Conservation (phyloP, 1,140 invertebrate species). For the Microplitis demolitor region DNA sequence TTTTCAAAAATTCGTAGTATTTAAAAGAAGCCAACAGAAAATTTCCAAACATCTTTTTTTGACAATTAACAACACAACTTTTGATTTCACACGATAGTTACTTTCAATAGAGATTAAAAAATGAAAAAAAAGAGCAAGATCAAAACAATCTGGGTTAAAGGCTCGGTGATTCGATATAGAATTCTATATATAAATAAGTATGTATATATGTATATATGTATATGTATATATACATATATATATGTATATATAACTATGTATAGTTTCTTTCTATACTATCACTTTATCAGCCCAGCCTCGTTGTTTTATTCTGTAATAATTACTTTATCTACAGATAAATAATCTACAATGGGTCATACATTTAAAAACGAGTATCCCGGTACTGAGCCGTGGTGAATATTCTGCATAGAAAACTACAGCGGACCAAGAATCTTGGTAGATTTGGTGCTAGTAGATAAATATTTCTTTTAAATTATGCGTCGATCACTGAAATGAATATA, state of each 20-base stretch:
- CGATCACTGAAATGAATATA: slow-evolving; percentile 12
- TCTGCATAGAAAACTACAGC: slow-evolving; percentile 18
- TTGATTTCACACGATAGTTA: not conserved
- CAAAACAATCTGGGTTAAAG: too few species aligned
- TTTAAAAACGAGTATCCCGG: not conserved
- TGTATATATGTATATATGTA: too few species aligned
- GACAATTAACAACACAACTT: too few species aligned
- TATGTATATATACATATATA: not conserved
- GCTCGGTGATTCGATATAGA: too few species aligned
- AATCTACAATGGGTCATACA: not conserved
- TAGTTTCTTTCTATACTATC: slow-evolving; percentile 14
- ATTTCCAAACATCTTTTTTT: too few species aligned
- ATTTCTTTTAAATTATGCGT: slow-evolving; percentile 1
- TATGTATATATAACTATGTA: not conserved
- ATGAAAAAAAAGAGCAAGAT: too few species aligned
- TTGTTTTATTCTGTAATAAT: not conserved
- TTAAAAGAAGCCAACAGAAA: too few species aligned
- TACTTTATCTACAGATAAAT: not conserved
- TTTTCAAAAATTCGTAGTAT: too few species aligned
- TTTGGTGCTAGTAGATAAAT: slow-evolving; percentile 27
- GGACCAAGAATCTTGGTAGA: slow-evolving; percentile 32
- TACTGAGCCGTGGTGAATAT: not conserved
- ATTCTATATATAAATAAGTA: too few species aligned
- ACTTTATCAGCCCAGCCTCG: slow-evolving; percentile 7
- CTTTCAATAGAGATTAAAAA: not conserved